Evolutionary conservation across 2,888 invertebrate genomes (phyloP), one percentile per base, ranked within the genome.

Genomic region (Dolomedes plantarius): DNA sequence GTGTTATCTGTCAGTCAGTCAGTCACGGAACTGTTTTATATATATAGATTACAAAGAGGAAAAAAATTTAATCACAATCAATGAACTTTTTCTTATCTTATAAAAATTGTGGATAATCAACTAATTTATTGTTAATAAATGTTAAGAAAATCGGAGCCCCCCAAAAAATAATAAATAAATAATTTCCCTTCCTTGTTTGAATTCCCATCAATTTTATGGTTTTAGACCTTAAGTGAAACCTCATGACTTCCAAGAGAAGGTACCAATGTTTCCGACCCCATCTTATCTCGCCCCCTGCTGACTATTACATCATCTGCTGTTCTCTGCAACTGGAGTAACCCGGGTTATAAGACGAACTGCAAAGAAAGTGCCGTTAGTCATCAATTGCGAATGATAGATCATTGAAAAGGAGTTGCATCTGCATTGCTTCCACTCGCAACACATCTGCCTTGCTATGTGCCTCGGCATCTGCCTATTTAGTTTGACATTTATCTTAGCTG

Each of bases 371-470:
- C 81, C 81, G 81, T 81, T 81, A 81, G 74, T 68, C 74, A 81
- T 81, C 81, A 81, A 81, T 81, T 81, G 68, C 68, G 56, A 56
- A 74, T 81, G 81, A 81, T 74, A 74, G 81, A 81, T 81, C 74
- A 81, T 68, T 81, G 56, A 62, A 74, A 62, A 74, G 73, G 27
- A 62, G 56, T 36, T 29, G 32, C 81, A 81, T 81, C 81, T 81
- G 81, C 74, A 74, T 39, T 74, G 29, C 46, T 29, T 39, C 23
- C 56, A 50, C 46, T 16, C 29, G n/a, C n/a, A n/a, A 31, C 69
- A 19, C 80, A 73, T 46, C 80, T 73, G 80, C 79, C 27, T n/a
- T 31, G 64, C 29, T 29, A 36, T 64, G 11, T 16, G 68, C 23
- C 67, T 16, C 31, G 28, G 50, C 81, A 81, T 81, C 81, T 81